Evolutionary conservation across 2,113 vertebrate species (phyloP).

Genomic region (Chaenogobius annularis): DNA sequence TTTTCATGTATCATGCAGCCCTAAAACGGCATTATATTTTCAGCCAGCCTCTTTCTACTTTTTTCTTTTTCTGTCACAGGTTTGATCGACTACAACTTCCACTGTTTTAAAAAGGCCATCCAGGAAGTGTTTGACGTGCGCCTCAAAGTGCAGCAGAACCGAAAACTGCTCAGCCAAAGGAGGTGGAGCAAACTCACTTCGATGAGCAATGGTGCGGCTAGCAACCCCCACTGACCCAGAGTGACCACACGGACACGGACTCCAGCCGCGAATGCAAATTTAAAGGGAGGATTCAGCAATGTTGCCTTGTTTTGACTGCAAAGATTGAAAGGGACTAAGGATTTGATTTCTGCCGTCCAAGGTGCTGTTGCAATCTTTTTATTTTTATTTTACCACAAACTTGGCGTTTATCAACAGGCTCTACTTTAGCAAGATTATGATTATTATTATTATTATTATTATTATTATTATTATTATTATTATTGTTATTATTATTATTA

Average conservation of each 20-base stretch:
- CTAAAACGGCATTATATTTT: background rate
- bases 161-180: slow-evolving; percentile 85
- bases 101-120: slow-evolving; percentile 95
- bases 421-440: background rate
- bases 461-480: background rate
- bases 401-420: background rate
- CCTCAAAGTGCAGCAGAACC: slow-evolving; percentile 86
- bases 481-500: background rate
- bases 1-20: background rate
- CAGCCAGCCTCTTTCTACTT: background rate
- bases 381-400: background rate
- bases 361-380: background rate
- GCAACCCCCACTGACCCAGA: slow-evolving; percentile 54
- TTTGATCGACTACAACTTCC: slow-evolving; percentile 96
- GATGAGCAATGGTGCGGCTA: slow-evolving; percentile 78
- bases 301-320: background rate
- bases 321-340: background rate
- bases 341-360: background rate
- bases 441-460: background rate
- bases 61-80: slow-evolving; percentile 69
- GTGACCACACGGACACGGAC: background rate
- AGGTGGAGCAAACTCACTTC: slow-evolving; percentile 80
- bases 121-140: slow-evolving; percentile 95
- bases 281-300: background rate
- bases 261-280: background rate